Base-by-base conservation (phyloP, 2,797 vertebrate species). In the Chanos chanos region DNA sequence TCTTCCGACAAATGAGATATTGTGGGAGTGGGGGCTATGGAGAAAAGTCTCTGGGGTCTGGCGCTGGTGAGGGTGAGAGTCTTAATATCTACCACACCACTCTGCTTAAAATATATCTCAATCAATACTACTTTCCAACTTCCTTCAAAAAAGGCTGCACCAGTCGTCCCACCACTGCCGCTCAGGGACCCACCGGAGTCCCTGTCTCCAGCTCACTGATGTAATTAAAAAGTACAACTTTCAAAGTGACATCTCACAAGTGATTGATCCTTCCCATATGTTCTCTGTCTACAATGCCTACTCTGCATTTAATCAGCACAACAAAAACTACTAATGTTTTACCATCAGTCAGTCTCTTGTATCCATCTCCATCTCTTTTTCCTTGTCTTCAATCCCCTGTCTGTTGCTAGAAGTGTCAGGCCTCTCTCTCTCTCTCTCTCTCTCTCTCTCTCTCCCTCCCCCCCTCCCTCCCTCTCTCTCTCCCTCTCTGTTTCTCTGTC, bases 211-310 rank as follows among this genome's bases (percentile, higher is more conserved):
- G 49, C 40, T 52, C 54, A 34, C 64, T 52, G 13, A n/a, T 16
- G 30, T 59, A 59, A 52, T 59, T 59, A 59, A 53, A 53, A 52
- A 59, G 24, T 37, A 33, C 40, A 59, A 59, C 31, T 28, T 50
- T 49, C 25, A 21, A 45, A 12, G 33, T 2, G 25, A 50, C 31
- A 60, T 31, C 21, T 39, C 55, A 59, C 55, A 53, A 18, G 19
- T 50, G 34, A 15, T 43, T 48, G 37, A 41, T 58, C 22, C 15
- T 51, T 27, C n/a, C 45, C 47, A 51, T 25, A 33, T 56, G 52
- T 30, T 56, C 27, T 21, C 27, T 9, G 15, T 27, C 18, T 19
- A 18, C 30, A 9, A 27, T 13, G 28, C 27, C 21, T 50, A 41
- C 56, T 39, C 47, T 31, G 10, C 13, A 19, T 43, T 12, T n/a